Percentiles rank a stretch among this genome's conserved stretches.
phyloP scores from a whole-genome alignment of 2,888 invertebrate species.

The Amblyjoppa proteus region DNA sequence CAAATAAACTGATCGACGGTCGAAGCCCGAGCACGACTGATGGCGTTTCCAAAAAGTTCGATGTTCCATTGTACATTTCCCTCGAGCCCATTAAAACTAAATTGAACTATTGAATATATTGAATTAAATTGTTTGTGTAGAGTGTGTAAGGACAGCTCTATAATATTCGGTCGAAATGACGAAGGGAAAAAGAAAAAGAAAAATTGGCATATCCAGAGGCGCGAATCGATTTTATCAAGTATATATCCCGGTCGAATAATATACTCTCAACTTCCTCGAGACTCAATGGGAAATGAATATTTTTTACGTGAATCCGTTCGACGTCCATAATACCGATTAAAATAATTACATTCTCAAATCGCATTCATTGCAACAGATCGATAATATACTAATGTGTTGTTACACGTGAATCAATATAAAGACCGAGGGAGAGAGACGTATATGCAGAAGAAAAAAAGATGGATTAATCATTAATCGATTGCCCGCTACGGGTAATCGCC shows the following conservation, averaged over 20 bases:
- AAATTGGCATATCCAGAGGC: conserved; percentile 26
- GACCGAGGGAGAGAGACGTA: conserved; percentile 23
- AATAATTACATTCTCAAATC: conserved; percentile 61
- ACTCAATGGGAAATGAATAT: conserved; percentile 53
- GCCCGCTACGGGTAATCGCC: conserved; percentile 73
- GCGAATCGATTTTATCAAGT: conserved; percentile 7
- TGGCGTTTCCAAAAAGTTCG: conserved; percentile 71
- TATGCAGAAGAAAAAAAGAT: conserved; percentile 41
- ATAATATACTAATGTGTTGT: conserved; percentile 65
- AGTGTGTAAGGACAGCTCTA: conserved; percentile 4
- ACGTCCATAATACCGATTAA: conserved; percentile 63
- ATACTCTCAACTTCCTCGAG: conserved; percentile 17
- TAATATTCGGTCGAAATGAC: conserved; percentile 66
- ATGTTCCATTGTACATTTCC: conserved; percentile 70
- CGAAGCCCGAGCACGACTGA: conserved; percentile 62
- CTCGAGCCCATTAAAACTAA: conserved; percentile 46
- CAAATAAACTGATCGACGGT: conserved; percentile 33
- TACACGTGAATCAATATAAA: conserved; percentile 60
- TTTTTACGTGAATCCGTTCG: conserved; percentile 66
- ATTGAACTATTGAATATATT: conserved; percentile 13
- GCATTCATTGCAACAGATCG: conserved; percentile 53
- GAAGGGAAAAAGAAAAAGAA: conserved; percentile 62
- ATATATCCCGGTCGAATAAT: conserved; percentile 6
- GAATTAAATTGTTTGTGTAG: conserved; percentile 35
- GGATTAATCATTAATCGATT: conserved; percentile 71